Evolutionary conservation across 2,888 invertebrate genomes (phyloP).

Genomic region (Sminthurinus aureus): DNA sequence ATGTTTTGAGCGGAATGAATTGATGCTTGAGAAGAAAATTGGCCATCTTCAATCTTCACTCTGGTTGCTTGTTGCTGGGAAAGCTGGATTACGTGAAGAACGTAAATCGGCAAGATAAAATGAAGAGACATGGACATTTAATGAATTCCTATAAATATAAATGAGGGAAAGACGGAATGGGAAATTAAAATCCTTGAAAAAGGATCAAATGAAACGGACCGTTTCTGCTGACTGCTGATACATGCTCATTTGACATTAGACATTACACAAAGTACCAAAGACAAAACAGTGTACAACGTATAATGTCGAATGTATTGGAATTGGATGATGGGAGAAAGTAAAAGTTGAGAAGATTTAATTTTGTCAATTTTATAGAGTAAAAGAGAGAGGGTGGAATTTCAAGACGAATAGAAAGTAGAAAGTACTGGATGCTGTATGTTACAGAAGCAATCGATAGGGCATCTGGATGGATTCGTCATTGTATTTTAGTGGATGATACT

Average conservation of each 20-base stretch:
- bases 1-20: too few species aligned
- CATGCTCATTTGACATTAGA: too few species aligned
- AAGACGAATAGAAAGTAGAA: constrained; percentile 1
- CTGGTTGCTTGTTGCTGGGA: too few species aligned
- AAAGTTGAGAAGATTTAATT: neutral
- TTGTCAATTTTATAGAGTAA: neutral
- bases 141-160: neutral
- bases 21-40: too few species aligned
- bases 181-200: neutral
- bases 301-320: too few species aligned
- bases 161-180: neutral
- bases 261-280: neutral
- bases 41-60: too few species aligned
- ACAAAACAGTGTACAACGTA: neutral
- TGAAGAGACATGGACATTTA: too few species aligned
- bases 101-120: too few species aligned
- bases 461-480: constrained; percentile 26
- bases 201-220: neutral
- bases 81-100: too few species aligned
- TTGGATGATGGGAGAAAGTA: neutral
- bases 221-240: too few species aligned
- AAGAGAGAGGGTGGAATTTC: neutral
- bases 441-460: constrained; percentile 28
- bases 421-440: neutral
- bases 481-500: constrained; percentile 14